phyloP scores from a whole-genome alignment of 2,888 invertebrate genomes.

The Eueremaeus valkanovi region DNA sequence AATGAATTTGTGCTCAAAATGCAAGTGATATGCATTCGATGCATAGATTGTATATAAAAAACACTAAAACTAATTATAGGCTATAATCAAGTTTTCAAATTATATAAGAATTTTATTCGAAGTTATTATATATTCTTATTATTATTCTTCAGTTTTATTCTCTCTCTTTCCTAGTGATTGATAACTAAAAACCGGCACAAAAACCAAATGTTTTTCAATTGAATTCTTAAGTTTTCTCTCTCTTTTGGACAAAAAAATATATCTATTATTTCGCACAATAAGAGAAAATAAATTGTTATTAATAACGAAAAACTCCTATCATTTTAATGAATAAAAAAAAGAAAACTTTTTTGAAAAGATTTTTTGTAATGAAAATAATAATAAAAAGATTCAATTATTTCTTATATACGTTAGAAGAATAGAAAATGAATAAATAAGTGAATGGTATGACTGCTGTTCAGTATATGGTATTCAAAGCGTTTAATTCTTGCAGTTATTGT shows the following conservation, averaged over 20 bases:
- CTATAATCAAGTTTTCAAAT: not conserved
- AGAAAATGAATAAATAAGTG: not conserved
- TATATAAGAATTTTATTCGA: not conserved
- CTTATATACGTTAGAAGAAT: too few species aligned
- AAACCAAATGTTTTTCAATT: not conserved
- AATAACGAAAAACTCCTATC: not conserved
- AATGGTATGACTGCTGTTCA: not conserved
- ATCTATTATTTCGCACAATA: not conserved
- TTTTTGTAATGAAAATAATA: not conserved
- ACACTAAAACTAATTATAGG: not conserved
- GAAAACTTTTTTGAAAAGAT: not conserved
- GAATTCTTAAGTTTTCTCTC: not conserved
- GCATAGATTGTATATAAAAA: not conserved
- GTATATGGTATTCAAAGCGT: not conserved
- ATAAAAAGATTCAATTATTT: too few species aligned
- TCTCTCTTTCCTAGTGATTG: not conserved
- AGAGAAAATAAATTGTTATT: not conserved
- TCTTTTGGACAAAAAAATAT: not conserved
- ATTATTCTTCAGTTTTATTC: not conserved
- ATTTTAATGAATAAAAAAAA: not conserved
- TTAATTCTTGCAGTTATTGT: not conserved
- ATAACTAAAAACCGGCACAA: not conserved
- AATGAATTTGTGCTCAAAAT: not conserved
- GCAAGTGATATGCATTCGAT: not conserved
- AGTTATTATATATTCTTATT: not conserved